These are phyloP conservation scores for Mus musculus DNA, from an alignment of 2,113 vertebrate genomes.

Conservation along the genomic window GRCm39 chr16:34518501-34519000, in stretches of 20 bases:
- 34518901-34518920: too few relatives aligned
- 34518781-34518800: neutral
- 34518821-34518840: neutral
- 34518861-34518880: too few relatives aligned
- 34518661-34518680: neutral
- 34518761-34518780: neutral
- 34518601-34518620: neutral
- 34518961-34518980: too few relatives aligned
- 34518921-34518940: too few relatives aligned
- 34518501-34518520: neutral
- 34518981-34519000: too few relatives aligned
- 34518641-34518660: neutral
- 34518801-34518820: neutral
- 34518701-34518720: neutral
- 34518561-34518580: neutral
- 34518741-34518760: conserved; percentile 20
- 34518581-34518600: neutral
- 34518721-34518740: neutral
- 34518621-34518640: neutral
- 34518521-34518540: neutral
- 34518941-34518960: too few relatives aligned
- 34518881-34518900: too few relatives aligned
- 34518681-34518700: neutral
- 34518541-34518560: neutral
- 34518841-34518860: neutral